Evolutionary conservation across 2,797 vertebrate genomes (phyloP).

Genomic region (Platalea minor): DNA sequence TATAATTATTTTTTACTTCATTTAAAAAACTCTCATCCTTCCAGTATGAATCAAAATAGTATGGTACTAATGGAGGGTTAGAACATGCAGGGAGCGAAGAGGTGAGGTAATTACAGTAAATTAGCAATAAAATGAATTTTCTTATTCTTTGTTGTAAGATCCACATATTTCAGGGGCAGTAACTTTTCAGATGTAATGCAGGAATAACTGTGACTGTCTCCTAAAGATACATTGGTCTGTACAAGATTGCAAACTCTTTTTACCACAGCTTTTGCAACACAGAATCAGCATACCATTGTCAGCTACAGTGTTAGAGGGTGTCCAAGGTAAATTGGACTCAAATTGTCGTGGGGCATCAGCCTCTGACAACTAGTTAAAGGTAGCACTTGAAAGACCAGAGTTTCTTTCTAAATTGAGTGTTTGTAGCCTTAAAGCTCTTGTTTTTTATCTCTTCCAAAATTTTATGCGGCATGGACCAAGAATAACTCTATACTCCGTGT

Average conservation of each 20-base stretch:
- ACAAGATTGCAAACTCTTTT: not conserved
- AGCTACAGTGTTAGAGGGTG: not conserved
- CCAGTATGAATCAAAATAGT: not conserved
- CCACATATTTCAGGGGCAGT: not conserved
- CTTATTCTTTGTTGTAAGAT: not conserved
- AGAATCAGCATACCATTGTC: not conserved
- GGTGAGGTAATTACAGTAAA: not conserved
- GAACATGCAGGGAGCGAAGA: not conserved
- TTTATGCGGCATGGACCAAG: not conserved
- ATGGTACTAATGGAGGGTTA: not conserved
- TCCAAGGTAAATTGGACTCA: not conserved
- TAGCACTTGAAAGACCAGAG: not conserved
- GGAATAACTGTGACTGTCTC: not conserved
- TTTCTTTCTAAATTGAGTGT: not conserved
- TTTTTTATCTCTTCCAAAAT: not conserved
- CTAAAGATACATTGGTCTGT: not conserved
- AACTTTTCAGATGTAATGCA: not conserved
- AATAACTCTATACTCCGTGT: not conserved
- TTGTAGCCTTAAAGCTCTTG: not conserved
- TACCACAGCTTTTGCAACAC: not conserved
- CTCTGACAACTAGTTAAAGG: not conserved
- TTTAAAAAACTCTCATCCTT: not conserved
- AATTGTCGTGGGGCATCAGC: not conserved
- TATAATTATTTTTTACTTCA: not conserved
- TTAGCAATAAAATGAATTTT: not conserved